Conservation (phyloP, 2,888 invertebrate genomes). For the Hylaea fasciaria region DNA sequence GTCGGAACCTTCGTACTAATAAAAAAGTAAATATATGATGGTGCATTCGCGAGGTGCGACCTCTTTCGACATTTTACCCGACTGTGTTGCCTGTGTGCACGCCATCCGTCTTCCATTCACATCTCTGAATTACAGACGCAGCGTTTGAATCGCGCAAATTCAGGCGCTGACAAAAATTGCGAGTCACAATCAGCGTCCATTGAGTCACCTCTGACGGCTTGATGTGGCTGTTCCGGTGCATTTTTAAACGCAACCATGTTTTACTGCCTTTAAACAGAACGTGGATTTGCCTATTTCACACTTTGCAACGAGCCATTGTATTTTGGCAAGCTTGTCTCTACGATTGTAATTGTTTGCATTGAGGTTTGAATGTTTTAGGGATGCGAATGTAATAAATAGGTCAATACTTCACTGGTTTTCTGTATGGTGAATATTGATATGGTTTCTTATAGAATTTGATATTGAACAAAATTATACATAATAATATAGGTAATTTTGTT, state of each 20-base stretch:
- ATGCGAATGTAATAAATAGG: too few relatives aligned
- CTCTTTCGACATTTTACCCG: too few relatives aligned
- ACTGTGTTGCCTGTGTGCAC: conserved; percentile 26
- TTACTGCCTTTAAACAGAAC: background rate
- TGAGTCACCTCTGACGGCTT: conserved; percentile 45
- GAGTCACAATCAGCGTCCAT: conserved; percentile 65
- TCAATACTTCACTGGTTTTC: too few relatives aligned
- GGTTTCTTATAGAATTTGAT: too few relatives aligned
- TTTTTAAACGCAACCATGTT: conserved; percentile 4
- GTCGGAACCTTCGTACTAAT: too few relatives aligned
- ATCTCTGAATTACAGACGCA: conserved; percentile 54
- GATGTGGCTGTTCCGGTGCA: conserved; percentile 18
- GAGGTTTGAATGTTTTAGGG: too few relatives aligned
- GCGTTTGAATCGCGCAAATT: conserved; percentile 60
- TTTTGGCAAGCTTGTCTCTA: conserved; percentile 12
- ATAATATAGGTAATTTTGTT: too few relatives aligned
- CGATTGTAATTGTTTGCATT: background rate
- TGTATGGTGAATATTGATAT: too few relatives aligned
- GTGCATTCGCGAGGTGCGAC: too few relatives aligned
- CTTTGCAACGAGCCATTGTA: conserved; percentile 16
- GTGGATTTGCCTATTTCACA: conserved; percentile 26
- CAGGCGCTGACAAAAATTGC: conserved; percentile 61
- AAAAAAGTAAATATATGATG: too few relatives aligned
- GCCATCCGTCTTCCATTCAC: conserved; percentile 44
- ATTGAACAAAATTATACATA: too few relatives aligned